Conservation (phyloP, 2,888 invertebrate species). For the Xanthia togata region DNA sequence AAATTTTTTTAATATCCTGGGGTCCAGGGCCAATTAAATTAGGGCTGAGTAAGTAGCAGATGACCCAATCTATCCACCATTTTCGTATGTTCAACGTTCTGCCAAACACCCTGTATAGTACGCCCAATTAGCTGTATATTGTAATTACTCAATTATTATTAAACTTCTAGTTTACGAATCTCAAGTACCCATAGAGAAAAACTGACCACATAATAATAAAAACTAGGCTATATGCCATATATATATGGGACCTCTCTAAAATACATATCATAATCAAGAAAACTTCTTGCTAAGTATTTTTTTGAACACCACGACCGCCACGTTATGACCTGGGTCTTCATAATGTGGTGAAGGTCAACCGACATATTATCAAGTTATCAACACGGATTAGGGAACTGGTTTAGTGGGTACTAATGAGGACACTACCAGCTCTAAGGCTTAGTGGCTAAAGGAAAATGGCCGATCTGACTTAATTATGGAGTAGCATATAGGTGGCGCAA, state of each 20-base stretch:
- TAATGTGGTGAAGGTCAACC: conserved; percentile 46
- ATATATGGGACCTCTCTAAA: background rate
- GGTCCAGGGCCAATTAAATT: too few relatives aligned
- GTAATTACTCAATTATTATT: too few relatives aligned
- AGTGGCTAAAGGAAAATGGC: background rate
- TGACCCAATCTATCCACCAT: too few relatives aligned
- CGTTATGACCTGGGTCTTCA: conserved; percentile 15
- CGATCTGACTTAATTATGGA: background rate
- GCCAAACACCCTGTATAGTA: too few relatives aligned
- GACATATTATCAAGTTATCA: conserved; percentile 22
- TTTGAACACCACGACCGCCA: background rate
- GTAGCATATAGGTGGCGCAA: background rate
- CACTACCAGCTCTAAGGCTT: conserved; percentile 30
- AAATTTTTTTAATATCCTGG: too few relatives aligned
- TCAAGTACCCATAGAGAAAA: too few relatives aligned
- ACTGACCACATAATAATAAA: too few relatives aligned
- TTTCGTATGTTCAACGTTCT: too few relatives aligned
- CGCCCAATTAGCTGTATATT: too few relatives aligned
- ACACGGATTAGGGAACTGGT: conserved; percentile 41
- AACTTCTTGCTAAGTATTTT: conserved; percentile 15
- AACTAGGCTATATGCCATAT: background rate
- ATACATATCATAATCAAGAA: background rate
- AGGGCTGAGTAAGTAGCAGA: too few relatives aligned
- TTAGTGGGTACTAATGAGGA: conserved; percentile 35
- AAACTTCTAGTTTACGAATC: too few relatives aligned